Conservation (phyloP, 2,113 vertebrate species). For the Ellobius talpinus region DNA sequence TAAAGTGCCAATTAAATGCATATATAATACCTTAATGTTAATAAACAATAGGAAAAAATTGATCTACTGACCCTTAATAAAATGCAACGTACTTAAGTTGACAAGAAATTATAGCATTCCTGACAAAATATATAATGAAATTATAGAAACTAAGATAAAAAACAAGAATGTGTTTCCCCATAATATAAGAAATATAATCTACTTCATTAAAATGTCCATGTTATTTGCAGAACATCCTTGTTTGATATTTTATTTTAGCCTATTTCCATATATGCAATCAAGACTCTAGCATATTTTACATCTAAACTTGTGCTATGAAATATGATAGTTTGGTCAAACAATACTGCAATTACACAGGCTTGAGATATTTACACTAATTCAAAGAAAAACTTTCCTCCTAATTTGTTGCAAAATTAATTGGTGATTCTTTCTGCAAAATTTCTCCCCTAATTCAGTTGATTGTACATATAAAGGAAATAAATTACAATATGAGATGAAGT, state of each 20-base stretch:
- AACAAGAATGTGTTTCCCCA: background rate
- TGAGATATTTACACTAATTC: constrained; percentile 37
- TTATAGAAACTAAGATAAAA: constrained; percentile 51
- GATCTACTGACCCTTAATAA: background rate
- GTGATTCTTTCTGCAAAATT: background rate
- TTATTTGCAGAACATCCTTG: constrained; percentile 24
- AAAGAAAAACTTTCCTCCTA: background rate
- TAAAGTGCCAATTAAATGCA: constrained; percentile 23
- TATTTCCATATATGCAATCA: constrained; percentile 68
- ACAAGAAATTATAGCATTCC: constrained; percentile 59
- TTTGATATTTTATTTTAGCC: constrained; percentile 68
- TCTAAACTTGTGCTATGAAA: constrained; percentile 44
- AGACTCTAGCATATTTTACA: constrained; percentile 46
- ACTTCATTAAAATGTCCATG: constrained; percentile 63
- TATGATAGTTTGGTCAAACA: constrained; percentile 45
- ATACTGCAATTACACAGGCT: constrained; percentile 36
- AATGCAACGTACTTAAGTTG: background rate
- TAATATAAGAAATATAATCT: constrained; percentile 25
- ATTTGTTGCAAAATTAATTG: background rate
- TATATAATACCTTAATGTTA: constrained; percentile 15
- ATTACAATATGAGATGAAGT: background rate
- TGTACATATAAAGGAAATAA: background rate
- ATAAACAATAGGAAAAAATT: background rate
- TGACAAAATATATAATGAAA: constrained; percentile 44
- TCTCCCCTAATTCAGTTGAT: background rate